Evolutionary conservation across 2,113 vertebrate genomes (phyloP).

Genomic region (Pleuronectes platessa): DNA sequence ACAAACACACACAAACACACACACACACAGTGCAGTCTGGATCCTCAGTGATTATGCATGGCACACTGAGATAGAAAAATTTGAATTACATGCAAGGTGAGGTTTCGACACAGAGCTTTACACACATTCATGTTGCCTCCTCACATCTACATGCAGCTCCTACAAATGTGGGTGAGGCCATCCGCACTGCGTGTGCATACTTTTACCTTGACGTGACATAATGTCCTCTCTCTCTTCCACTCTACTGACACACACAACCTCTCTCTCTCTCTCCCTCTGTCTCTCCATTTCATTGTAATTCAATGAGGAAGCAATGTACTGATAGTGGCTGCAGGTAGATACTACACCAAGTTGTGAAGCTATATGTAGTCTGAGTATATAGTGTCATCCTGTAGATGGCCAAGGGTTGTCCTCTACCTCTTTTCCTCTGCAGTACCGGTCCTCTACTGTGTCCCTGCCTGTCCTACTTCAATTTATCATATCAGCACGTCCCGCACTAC

Average conservation of each 20-base stretch:
- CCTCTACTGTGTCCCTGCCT: slow-evolving; percentile 73
- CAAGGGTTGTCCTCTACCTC: slow-evolving; percentile 72
- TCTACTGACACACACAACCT: slow-evolving; percentile 35
- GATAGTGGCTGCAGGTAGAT: slow-evolving; percentile 55
- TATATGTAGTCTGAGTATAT: slow-evolving; percentile 49
- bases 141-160: slow-evolving; percentile 43
- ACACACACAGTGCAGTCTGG: slow-evolving; percentile 39
- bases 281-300: slow-evolving; percentile 67
- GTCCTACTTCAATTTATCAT: slow-evolving; percentile 83
- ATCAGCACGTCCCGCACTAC: slow-evolving; percentile 67
- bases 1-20: slow-evolving; percentile 26
- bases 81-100: slow-evolving; percentile 69
- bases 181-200: slow-evolving; percentile 69
- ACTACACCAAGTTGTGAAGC: slow-evolving; percentile 59
- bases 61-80: slow-evolving; percentile 64
- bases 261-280: slow-evolving; percentile 32
- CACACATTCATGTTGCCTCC: slow-evolving; percentile 40
- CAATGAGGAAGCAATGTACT: slow-evolving; percentile 65
- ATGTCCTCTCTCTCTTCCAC: slow-evolving; percentile 59
- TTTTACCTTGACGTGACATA: slow-evolving; percentile 76
- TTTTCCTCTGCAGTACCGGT: slow-evolving; percentile 63
- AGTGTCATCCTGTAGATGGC: slow-evolving; percentile 62
- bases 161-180: slow-evolving; percentile 72
- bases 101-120: slow-evolving; percentile 51
- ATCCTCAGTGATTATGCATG: slow-evolving; percentile 64